Base-by-base conservation (phyloP, 2,888 invertebrate genomes). In the Netelia melanura region DNA sequence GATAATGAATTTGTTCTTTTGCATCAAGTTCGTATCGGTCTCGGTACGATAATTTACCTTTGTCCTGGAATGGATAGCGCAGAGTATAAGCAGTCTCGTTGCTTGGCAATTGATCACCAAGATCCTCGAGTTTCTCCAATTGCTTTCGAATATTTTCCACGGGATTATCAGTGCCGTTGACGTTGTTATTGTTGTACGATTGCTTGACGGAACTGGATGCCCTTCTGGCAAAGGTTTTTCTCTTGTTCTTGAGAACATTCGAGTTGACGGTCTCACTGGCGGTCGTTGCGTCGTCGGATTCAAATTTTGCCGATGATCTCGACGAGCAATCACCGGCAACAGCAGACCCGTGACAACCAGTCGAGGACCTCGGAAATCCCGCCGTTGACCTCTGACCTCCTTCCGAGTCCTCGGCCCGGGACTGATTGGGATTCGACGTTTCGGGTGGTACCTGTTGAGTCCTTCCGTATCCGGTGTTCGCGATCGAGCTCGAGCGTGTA, bases 61-160 rank as follows among this genome's bases (percentile, higher is more conserved):
- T 95, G 92, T 97, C 97, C 87, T 96, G 96, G 91, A 97, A 97
- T 1, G 97, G 97, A 93, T 97, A 97, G 65, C 97, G 95, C 85
- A 97, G 94, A 89, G 97, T 97, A 91, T 97, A 97, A 0, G 96
- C 95, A 54, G 91, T 91, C 65, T 97, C 97, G 90, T 97, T 97
- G 54, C 96, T 95, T 0, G 97, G 97, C 89, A 97, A 96, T 93
- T 97, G 97, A 91, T 97, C 97, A 91, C 97, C 97, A 58, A 97
- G 94, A 90, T 97, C 97, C 90, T 97, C 97, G 43, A 97, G 94
- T 91, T 97, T 97, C 87, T 97, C 96, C 79, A 97, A 93, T 92
- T 97, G 97, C 90, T 97, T 96, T 0, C 97, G 95, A n/a, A 97
- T 94, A 83, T 97, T 97, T 90, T 97, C 97, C 11, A 97, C 95